A percentile compares a stretch with the other conserved stretches of the same genome.
phyloP scores from a whole-genome alignment of 2,113 vertebrate species.

The Herpetotheres cachinnans region DNA sequence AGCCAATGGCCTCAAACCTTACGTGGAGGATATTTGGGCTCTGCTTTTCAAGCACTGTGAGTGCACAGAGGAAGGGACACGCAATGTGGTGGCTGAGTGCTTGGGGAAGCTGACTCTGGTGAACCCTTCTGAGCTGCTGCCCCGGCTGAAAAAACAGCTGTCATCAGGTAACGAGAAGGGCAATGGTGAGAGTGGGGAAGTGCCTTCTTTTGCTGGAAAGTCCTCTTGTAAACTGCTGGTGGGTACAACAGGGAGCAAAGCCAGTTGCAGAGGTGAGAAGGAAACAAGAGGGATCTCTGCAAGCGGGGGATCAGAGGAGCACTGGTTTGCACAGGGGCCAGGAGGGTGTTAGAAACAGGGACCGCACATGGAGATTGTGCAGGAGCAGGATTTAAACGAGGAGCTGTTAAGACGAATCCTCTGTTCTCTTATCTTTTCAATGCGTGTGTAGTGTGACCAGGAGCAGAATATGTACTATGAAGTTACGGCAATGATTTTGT shows the following conservation, averaged over 20 bases:
- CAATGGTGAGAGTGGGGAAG: accelerated
- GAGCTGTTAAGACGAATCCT: background rate
- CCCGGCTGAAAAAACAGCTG: constrained; percentile 86
- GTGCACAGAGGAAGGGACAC: constrained; percentile 87
- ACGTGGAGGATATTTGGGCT: constrained; percentile 88
- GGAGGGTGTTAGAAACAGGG: background rate
- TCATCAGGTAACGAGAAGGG: constrained; percentile 74
- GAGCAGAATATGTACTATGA: background rate
- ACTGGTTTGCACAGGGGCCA: background rate
- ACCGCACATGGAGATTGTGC: background rate
- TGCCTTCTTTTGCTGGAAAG: background rate
- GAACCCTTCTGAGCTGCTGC: constrained; percentile 82
- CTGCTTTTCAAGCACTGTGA: constrained; percentile 88
- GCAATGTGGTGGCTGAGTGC: constrained; percentile 91
- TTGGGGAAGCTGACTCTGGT: constrained; percentile 86
- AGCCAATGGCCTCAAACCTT: constrained; percentile 76
- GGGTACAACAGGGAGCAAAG: background rate
- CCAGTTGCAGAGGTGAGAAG: background rate
- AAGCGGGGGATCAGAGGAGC: background rate
- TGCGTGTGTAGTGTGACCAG: accelerated
- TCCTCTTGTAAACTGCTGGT: background rate
- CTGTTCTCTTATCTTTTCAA: background rate
- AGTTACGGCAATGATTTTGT: background rate
- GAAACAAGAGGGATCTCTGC: background rate
- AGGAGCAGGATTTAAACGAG: background rate